Conservation (phyloP, 1,140 invertebrate genomes). For the Himalopsyche phryganea region DNA sequence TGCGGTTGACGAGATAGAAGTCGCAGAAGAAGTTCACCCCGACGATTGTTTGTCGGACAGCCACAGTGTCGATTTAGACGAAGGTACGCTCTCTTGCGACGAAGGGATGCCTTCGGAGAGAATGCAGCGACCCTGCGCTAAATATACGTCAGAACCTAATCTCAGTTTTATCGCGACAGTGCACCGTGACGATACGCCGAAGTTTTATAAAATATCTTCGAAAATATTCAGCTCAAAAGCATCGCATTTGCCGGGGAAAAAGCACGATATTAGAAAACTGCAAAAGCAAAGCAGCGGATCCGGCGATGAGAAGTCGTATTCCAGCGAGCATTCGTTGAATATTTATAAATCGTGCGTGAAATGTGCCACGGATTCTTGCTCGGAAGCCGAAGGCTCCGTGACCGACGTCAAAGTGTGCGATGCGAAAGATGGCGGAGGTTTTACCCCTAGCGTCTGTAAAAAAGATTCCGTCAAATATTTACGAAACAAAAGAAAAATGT, state of each 20-base stretch:
- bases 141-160: conserved; percentile 51
- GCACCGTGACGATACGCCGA: conserved; percentile 42
- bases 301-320: conserved; percentile 4
- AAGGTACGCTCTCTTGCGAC: conserved; percentile 20
- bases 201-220: conserved; percentile 41
- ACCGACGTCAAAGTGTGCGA: neutral
- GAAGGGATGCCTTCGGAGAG: conserved; percentile 41
- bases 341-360: conserved; percentile 23
- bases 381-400: conserved; percentile 7
- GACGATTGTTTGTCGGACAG: conserved; percentile 10
- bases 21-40: neutral
- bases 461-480: conserved; percentile 23
- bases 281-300: conserved; percentile 8
- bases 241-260: conserved; percentile 33
- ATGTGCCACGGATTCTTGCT: conserved; percentile 19
- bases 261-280: conserved; percentile 7
- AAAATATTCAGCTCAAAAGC: conserved; percentile 46
- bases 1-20: neutral
- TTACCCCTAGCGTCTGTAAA: conserved; percentile 13
- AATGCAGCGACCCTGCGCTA: conserved; percentile 44
- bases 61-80: conserved; percentile 11
- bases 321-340: conserved; percentile 15
- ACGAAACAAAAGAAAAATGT: conserved; percentile 9
- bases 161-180: conserved; percentile 41
- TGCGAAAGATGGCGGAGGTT: neutral